Conservation (phyloP, 2,797 vertebrate species). For the Hirundo rustica region DNA sequence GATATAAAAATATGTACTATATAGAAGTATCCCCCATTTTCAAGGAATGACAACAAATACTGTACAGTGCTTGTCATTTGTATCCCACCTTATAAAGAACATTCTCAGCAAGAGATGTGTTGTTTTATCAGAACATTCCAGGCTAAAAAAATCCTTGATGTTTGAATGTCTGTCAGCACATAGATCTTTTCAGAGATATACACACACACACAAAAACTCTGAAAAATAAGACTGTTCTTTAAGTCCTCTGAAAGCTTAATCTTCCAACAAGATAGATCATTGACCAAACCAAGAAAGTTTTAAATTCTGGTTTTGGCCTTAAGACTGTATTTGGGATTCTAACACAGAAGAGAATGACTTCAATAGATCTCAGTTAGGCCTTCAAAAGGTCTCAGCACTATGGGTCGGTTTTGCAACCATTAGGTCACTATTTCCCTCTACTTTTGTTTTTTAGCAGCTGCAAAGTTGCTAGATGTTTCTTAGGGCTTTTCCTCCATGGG, state of each 20-base stretch:
- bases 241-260: neutral
- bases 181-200: neutral
- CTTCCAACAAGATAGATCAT: neutral
- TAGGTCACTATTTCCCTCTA: neutral
- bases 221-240: neutral
- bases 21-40: neutral
- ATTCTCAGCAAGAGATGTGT: neutral
- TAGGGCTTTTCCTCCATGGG: neutral
- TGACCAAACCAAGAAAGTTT: neutral
- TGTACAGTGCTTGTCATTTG: neutral
- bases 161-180: neutral
- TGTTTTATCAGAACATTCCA: neutral
- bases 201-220: neutral
- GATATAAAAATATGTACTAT: neutral
- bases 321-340: neutral
- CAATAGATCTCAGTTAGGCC: neutral
- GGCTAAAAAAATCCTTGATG: neutral
- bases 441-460: neutral
- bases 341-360: neutral
- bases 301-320: neutral
- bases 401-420: neutral
- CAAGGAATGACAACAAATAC: neutral
- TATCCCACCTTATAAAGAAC: neutral
- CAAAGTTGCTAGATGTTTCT: neutral
- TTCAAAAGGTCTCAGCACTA: neutral